Base-by-base conservation (phyloP, 2,888 invertebrate species). In the Yponomeuta sedellus region DNA sequence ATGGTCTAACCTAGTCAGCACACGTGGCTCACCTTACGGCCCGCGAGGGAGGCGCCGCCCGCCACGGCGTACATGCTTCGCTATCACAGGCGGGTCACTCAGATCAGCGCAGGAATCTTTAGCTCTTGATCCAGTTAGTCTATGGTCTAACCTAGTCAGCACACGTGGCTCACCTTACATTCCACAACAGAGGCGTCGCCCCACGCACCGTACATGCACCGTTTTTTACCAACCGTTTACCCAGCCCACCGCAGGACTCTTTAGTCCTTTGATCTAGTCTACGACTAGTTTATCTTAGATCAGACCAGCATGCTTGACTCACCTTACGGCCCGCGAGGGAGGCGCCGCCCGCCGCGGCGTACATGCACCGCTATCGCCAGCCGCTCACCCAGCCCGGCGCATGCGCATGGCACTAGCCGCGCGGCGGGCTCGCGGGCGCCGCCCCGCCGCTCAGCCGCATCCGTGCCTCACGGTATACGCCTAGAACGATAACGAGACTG, bases 311-410 rank as follows among this genome's bases (percentile, higher is more conserved):
- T 2, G 10, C 44, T 12, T 19, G 1, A 8, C 61, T 75, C 73
- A 95, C 95, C 91, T 95, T 95, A 80, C 96, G 94, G 91, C 95
- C 96, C 84, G 96, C 96, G 88, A 96, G 93, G 81, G 96, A 96
- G 80, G 96, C 96, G 86, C 96, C 96, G 84, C 96, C 96, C 83
- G 96, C 96, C 83, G 96, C 96, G 82, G 96, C 96, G 93, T 96
- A 97, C 96, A 97, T 97, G 78, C 90, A 88, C 89, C 85, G 89
- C 83, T 83, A 85, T 79, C 86, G 86, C 80, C 81, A 82, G 57
- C 65, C 52, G 77, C 82, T 76, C 76, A 77, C 72, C 74, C 71
- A 71, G 73, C 76, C 75, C 73, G 71, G 67, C 67, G 67, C 72
- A 61, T 44, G 67, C 67, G 66, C 72, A 61, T 44, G 58, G 16